These are phyloP conservation scores for Bombylius discolor DNA, from an alignment of 2,888 invertebrate species.

Conservation along the genomic window DNA sequence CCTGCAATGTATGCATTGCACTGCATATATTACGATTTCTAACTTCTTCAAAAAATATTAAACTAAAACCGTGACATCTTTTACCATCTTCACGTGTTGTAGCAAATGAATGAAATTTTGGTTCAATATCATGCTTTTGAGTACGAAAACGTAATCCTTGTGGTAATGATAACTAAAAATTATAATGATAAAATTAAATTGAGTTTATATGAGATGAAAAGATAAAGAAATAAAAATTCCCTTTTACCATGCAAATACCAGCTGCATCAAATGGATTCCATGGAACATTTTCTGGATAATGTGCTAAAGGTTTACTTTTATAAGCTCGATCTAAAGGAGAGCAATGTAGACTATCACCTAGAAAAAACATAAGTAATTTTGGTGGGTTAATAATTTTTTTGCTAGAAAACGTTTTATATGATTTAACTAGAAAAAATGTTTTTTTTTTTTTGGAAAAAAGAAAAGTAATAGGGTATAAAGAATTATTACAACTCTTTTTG, in stretches of 20 bases:
- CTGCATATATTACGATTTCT: constrained; percentile 82
- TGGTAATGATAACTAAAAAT: constrained; percentile 75
- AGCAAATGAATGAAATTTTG: constrained; percentile 91
- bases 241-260: constrained; percentile 88
- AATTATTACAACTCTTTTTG: no score
- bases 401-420: no score
- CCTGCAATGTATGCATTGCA: constrained; percentile 91
- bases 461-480: no score
- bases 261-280: constrained; percentile 88
- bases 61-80: constrained; percentile 84
- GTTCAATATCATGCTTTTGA: constrained; percentile 76
- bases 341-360: constrained; percentile 70
- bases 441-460: no score
- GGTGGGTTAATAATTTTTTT: no score
- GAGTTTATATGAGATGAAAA: no score
- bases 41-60: constrained; percentile 94
- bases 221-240: no score
- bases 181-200: background rate
- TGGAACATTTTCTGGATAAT: constrained; percentile 83
- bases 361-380: constrained; percentile 19
- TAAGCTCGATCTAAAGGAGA: constrained; percentile 91
- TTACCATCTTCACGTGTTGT: constrained; percentile 95
- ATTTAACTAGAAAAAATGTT: no score
- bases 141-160: constrained; percentile 89
- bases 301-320: constrained; percentile 84